Evolutionary conservation across 2,113 vertebrate species (phyloP), one percentile per base, ranked within the genome.

Genomic region (Microcebus murinus): DNA sequence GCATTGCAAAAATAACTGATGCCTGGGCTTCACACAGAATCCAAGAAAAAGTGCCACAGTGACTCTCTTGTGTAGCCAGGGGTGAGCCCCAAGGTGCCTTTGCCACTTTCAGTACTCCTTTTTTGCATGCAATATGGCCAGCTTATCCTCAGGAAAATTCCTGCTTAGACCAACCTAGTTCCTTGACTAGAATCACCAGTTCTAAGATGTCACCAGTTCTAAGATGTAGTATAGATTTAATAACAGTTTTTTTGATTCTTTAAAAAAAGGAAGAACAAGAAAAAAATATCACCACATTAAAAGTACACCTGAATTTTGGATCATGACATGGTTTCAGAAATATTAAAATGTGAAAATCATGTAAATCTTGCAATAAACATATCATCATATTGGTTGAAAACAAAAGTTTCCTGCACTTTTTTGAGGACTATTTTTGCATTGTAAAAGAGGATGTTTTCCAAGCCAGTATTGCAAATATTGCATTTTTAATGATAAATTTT

Each of bases 261-360:
- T 48, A 31, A 27, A 90, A 61, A 90, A 59, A 59, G 36, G 59
- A 23, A 55, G 9, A 63, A 57, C 0, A 82, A 73, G 18, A 20
- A 89, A 97, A 52, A 95, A 48, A 25, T 4, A 77, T 61, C 4
- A 82, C 13, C 34, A 48, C n/a, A 61, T 57, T 74, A 70, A 70
- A 93, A 91, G 12, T 21, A 84, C 5, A 61, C 12, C 11, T 71
- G 90, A 90, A 55, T 70, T 94, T 95, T 80, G 80, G 74, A 50
- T 65, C 70, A 93, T 87, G 74, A 81, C 36, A 34, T 93, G 23
- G 2, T 73, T 95, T 87, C 36, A 90, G 84, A 95, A 96, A 84
- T 93, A 96, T 59, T 93, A 93, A 74, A 80, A 74, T 83, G 18
- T 81, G 31, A 90, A 96, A 97, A 86, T 85, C 13, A 82, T 67